Evolutionary conservation across 1,140 invertebrate genomes (phyloP), one percentile per base, ranked within the genome.

Genomic region (Lucilia cuprina): DNA sequence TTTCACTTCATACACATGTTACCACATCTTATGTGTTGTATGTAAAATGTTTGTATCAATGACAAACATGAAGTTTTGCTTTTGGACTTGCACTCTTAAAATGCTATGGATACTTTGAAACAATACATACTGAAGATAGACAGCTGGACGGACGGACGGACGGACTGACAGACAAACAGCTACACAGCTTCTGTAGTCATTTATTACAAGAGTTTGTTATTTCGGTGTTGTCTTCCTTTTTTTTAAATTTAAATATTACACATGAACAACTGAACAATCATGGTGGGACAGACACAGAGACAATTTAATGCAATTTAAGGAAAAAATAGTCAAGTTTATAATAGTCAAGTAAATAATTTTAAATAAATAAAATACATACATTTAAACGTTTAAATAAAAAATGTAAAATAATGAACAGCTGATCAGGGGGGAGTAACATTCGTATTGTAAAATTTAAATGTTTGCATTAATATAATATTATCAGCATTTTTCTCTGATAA

Each of bases 301-400:
- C 74, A 77, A n/a, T 77, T 35, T 77, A 77, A 77, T 77, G 34
- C 30, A 77, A 77, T 77, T 41, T 77, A 35, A 77, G n/a, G n/a
- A n/a, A n/a, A n/a, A n/a, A 35, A 41, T n/a, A 75, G 25, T 75
- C 74, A 75, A 77, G 30, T 34, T 17, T 55, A 14, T 41, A 55
- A n/a, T n/a, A n/a, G n/a, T n/a, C n/a, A n/a, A n/a, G n/a, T n/a
- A 55, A 55, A 55, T 55, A 41, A 55, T 7, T 30, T 30, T 2
- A 55, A 55, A 55, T 55, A 55, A 55, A 55, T 55, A 55, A 13
- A 55, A 55, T 12, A n/a, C n/a, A n/a, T n/a, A n/a, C n/a, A 55
- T 55, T 55, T 55, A 55, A 30, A 55, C 50, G 17, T 55, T 55
- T 17, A 55, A 55, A 55, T 12, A 55, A 55, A 1, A n/a, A 17